Percentiles rank a stretch among this genome's conserved stretches.
These are phyloP conservation scores for Adineta ricciae DNA, from an alignment of 2,888 invertebrate species.

Conservation along the genomic window DNA sequence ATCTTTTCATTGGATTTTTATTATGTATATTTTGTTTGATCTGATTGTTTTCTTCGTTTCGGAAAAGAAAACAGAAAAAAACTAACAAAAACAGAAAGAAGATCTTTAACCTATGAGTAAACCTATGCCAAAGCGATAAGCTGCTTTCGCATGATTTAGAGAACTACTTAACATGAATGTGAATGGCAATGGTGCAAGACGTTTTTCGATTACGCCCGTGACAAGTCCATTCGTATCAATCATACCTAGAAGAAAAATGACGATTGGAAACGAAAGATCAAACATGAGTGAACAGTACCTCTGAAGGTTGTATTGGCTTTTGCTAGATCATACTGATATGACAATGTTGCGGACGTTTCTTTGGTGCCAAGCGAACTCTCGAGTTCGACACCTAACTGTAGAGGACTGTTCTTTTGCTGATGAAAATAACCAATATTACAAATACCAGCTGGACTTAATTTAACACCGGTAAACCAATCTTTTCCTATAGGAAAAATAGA, in stretches of 20 bases:
- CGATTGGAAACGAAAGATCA: no score
- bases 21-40: background rate
- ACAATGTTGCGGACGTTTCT: constrained; percentile 79
- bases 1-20: no score
- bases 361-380: constrained; percentile 80
- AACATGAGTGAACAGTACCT: no score
- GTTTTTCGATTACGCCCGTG: constrained; percentile 84
- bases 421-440: constrained; percentile 66
- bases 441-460: constrained; percentile 25
- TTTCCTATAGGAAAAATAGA: constrained; percentile 25
- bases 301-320: constrained; percentile 84
- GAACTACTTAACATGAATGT: constrained; percentile 81
- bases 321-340: constrained; percentile 86
- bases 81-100: background rate
- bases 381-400: constrained; percentile 79
- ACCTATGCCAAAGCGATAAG: constrained; percentile 84
- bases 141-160: constrained; percentile 80
- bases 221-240: constrained; percentile 57
- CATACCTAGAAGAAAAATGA: constrained; percentile 17
- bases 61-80: background rate
- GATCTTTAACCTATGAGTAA: constrained; percentile 66
- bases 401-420: constrained; percentile 79
- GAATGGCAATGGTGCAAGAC: constrained; percentile 80
- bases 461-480: constrained; percentile 28
- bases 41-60: background rate